Base-by-base conservation (phyloP, 1,140 invertebrate species). In the Trachymyrmex cornetzi region DNA sequence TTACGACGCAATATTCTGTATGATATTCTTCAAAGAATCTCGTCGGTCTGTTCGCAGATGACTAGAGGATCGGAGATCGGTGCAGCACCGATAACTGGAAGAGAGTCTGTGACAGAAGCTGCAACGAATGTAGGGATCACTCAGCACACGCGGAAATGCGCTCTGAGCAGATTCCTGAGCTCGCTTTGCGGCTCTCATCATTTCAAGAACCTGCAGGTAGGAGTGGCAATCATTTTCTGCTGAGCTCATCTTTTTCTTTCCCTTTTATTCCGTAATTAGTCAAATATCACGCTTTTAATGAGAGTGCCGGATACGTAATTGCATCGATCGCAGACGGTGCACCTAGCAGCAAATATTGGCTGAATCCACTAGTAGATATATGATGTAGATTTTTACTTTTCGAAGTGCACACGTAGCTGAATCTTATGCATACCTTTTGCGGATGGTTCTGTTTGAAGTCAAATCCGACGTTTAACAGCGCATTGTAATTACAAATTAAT, bases 171-270 rank as follows among this genome's bases (percentile, higher is more conserved):
- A 72, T 94, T 94, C 87, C 87, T 94, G 50, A 93, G 88, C 91
- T 95, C 93, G 6, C 93, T 96, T 5, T 96, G 95, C 87, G 89
- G 93, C 4, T 97, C 97, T 50, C 97, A 97, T 93, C 96, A 96
- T 88, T 97, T 97, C 94, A 96, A 96, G 92, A 97, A 97, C 93
- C 95, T 97, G 77, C 96, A 97, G 96, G 96, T 97, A 94, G 93
- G 93, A 89, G 16, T 0, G 27, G 9, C 14, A 61, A 27, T 3
- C 30, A 1, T 34, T 77, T 77, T 34, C 9, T 2, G 22, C 19
- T 2, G 16, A n/a, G 22, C 9, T 59, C 38, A 1, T 14, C 16
- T 66, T 19, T 50, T 57, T 3, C n/a, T 14, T 30, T 50, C 14
- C 22, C n/a, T n/a, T 80, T 81, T 81, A 63, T 27, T 27, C 44